Evolutionary conservation across 2,113 vertebrate genomes (phyloP), one percentile per base, ranked within the genome.

Genomic region (Psittacara wagleri): DNA sequence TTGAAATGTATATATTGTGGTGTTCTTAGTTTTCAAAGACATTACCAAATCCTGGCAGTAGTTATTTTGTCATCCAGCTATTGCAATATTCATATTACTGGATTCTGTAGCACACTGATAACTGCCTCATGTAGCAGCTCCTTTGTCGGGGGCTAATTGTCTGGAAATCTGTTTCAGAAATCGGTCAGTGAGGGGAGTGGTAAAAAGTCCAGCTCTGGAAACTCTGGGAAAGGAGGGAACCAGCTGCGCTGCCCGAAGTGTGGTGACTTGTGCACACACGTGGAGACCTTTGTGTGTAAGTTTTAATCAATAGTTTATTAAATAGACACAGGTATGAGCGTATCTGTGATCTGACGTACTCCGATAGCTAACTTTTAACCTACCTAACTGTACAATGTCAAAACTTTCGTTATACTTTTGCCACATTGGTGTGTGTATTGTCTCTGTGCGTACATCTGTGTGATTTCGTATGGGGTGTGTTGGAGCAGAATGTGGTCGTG

Each of bases 211-310:
- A 97, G 98, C 69, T 99, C 99, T 82, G 99, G 99, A 95, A 98
- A 96, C 63, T 99, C 99, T 88, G 99, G 99, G 48, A 99, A 99
- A 97, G 99, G 99, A 82, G 99, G 99, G 89, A 98, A 98, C 97
- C 99, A 99, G 63, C 98, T 99, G 35, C 98, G 99, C 82, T 99
- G 99, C 96, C 99, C 99, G 1, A 99, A 99, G 97, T 99, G 99
- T 95, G 99, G 99, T 7, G 99, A 99, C 93, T 97, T 99, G 59
- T 99, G 99, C 96, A 99, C 99, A 48, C 99, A 99, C 1, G 99
- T 99, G 92, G 99, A 99, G 97, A 99, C 99, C 18, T 99, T 99
- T 91, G 99, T 99, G 66, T 99, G 99, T 99, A 97, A 99, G 99
- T 99, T 88, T 79, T 46, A 12, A 9, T 48, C 5, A 19, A 64